phyloP scores from a whole-genome alignment of 2,797 vertebrate genomes.

The Sebastes kiyomatsui region DNA sequence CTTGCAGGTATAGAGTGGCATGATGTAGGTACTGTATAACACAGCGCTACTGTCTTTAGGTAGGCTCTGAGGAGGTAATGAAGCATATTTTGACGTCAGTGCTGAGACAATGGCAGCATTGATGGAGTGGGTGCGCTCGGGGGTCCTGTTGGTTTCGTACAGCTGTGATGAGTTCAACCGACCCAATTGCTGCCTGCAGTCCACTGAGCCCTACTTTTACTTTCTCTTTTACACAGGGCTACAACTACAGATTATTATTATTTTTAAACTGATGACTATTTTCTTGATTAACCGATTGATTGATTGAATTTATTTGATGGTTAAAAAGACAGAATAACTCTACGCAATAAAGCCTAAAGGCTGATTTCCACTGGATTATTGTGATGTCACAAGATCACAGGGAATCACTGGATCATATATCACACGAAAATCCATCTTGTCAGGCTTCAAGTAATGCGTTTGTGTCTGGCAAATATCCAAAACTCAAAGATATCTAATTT shows the following conservation, averaged over 20 bases:
- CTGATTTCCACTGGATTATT: no score
- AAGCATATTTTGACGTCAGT: conserved; percentile 48
- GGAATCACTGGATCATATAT: no score
- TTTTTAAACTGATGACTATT: background rate
- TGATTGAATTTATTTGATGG: background rate
- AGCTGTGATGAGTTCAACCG: conserved; percentile 48
- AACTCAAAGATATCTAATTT: background rate
- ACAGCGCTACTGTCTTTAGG: conserved; percentile 48
- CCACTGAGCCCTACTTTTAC: background rate
- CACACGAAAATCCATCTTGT: no score
- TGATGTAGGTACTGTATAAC: conserved; percentile 34
- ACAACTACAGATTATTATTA: background rate
- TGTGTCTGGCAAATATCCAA: background rate
- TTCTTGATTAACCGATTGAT: background rate
- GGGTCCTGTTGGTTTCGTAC: conserved; percentile 14
- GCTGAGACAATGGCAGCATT: conserved; percentile 60
- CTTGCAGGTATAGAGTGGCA: conserved; percentile 18
- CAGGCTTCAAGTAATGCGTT: no score
- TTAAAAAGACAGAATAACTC: background rate
- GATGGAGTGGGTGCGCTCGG: conserved; percentile 9
- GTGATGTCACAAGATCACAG: no score
- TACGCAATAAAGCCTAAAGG: background rate
- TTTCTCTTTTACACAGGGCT: background rate
- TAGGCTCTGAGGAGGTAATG: conserved; percentile 40
- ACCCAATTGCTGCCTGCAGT: conserved; percentile 2